Evolutionary conservation across 2,888 invertebrate species (phyloP), one percentile per base, ranked within the genome.

Genomic region (Resseliella maxima): DNA sequence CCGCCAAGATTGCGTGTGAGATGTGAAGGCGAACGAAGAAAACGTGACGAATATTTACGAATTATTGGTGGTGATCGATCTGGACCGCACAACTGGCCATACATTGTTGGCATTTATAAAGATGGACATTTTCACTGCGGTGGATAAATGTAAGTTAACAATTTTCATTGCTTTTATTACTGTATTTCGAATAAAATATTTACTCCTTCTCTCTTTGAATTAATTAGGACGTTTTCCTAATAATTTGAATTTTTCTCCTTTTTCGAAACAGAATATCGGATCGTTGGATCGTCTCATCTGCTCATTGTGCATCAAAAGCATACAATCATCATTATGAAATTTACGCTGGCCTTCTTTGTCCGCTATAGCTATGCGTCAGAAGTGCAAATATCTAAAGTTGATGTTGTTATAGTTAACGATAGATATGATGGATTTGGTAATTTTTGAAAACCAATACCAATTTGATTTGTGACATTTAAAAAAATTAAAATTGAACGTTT

Each of bases 71-170:
- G 97, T 0, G 93, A 91, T 86, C 92, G 93, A 0, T 95, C 96
- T 88, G 92, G 93, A 87, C 95, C 96, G 0, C 93, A 94, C 83
- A 94, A 95, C 27, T 97, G 97, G 96, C 97, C 97, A 0, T 97
- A 96, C 93, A 92, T 96, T 87, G 94, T 96, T 24, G 95, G 95
- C 0, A 92, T 97, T 87, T 96, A 95, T 89, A 93, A 94, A 88
- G 93, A 97, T 89, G 97, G 97, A 41, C 91, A 92, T 87, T 96
- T 96, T 88, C 95, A 95, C 88, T 97, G 97, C 88, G 97, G 96
- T 0, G 97, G 96, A 31, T 94, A 94, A 0, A 93, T 97, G 85
- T 91, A 87, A 90, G 91, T 50, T 96, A 96, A 92, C 96, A 85
- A 90, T 96, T 88, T 94, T 95, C 21, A 83, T 15, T 1, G 41